These are phyloP conservation scores for Dasypus novemcinctus DNA, from an alignment of 2,113 vertebrate genomes.

Conservation along the genomic window DNA sequence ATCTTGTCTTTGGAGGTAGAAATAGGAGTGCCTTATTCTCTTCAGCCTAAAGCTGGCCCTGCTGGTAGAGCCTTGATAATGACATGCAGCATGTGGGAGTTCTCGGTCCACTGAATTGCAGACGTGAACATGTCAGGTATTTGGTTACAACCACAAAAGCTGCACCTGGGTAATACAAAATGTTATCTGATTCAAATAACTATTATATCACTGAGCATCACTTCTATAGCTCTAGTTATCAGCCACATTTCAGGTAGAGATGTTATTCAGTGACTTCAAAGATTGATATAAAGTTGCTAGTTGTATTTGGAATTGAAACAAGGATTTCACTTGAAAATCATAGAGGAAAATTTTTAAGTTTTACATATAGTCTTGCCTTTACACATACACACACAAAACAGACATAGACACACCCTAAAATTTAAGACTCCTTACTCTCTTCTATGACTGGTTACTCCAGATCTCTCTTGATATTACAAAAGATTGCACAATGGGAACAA, in stretches of 20 bases:
- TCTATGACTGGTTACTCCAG: constrained; percentile 57
- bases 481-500: constrained; percentile 61
- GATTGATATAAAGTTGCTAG: constrained; percentile 50
- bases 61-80: constrained; percentile 3
- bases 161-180: constrained; percentile 15
- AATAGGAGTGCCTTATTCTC: constrained; percentile 61
- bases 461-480: constrained; percentile 70
- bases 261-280: constrained; percentile 61
- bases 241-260: constrained; percentile 49
- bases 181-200: constrained; percentile 34
- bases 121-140: constrained; percentile 26
- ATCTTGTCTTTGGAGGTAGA: constrained; percentile 66
- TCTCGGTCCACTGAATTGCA: constrained; percentile 26
- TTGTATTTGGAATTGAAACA: constrained; percentile 55
- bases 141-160: constrained; percentile 4
- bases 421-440: constrained; percentile 51
- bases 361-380: neutral
- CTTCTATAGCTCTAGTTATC: constrained; percentile 51
- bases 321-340: constrained; percentile 75
- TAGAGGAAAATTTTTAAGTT: neutral
- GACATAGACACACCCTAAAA: neutral
- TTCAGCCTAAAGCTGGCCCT: constrained; percentile 13
- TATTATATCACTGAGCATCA: constrained; percentile 52
- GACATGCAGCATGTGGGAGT: neutral
- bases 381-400: neutral